These are phyloP conservation scores for Erinaceus europaeus DNA, from an alignment of 2,113 vertebrate genomes.

Conservation along the genomic window DNA sequence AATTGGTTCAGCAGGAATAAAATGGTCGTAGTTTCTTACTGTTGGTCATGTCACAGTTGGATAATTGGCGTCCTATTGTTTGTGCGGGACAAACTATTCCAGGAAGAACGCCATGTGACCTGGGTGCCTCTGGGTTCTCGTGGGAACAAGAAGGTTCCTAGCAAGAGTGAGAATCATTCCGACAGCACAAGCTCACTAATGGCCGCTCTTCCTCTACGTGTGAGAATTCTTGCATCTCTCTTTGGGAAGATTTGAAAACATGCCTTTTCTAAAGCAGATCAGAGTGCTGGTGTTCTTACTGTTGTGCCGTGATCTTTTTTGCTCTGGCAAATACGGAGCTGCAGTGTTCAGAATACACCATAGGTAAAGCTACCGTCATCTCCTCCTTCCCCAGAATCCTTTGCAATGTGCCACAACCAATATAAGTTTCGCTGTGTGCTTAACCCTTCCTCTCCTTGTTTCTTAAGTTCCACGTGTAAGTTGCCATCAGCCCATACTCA, in stretches of 20 bases:
- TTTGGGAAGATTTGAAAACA: slow-evolving; percentile 22
- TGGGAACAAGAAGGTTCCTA: slow-evolving; percentile 62
- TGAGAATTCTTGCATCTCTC: neutral
- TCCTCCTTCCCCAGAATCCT: too few relatives aligned
- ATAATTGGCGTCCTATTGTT: slow-evolving; percentile 66
- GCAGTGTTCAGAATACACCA: neutral
- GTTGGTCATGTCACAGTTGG: slow-evolving; percentile 41
- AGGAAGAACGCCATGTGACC: slow-evolving; percentile 62
- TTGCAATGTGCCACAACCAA: too few relatives aligned
- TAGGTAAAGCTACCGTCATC: too few relatives aligned
- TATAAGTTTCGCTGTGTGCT: too few relatives aligned
- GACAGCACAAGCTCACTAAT: slow-evolving; percentile 53
- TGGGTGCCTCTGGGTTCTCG: slow-evolving; percentile 62
- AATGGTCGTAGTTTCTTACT: slow-evolving; percentile 36
- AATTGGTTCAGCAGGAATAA: slow-evolving; percentile 42
- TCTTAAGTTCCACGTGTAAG: too few relatives aligned
- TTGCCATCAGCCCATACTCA: too few relatives aligned
- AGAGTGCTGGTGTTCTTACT: neutral
- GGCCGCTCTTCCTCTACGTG: slow-evolving; percentile 37
- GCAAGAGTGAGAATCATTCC: slow-evolving; percentile 32
- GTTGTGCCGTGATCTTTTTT: neutral
- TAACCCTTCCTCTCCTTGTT: too few relatives aligned
- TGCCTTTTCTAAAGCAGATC: slow-evolving; percentile 20
- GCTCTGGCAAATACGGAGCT: neutral
- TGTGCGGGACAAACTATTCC: slow-evolving; percentile 61